phyloP scores from a whole-genome alignment of 2,797 vertebrate species.

The Anguilla marmorata region DNA sequence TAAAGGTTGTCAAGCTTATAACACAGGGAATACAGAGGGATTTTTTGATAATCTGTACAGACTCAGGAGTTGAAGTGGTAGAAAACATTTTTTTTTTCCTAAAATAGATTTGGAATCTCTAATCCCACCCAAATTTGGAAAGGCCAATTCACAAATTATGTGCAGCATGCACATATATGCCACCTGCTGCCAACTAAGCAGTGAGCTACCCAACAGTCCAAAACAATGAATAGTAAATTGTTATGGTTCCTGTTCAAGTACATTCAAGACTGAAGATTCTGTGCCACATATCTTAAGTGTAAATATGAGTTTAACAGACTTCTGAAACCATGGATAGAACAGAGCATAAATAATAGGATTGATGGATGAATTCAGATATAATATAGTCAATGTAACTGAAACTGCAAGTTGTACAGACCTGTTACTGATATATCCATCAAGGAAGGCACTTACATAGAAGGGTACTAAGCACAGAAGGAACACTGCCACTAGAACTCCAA shows the following conservation, averaged over 20 bases:
- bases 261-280: slow-evolving; percentile 8
- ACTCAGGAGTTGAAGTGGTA: background rate
- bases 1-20: background rate
- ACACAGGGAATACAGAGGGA: background rate
- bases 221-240: background rate
- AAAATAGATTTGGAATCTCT: no score
- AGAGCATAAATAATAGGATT: slow-evolving; percentile 11
- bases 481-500: slow-evolving; percentile 17
- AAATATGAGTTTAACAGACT: background rate
- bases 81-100: background rate
- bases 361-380: background rate
- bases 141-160: no score
- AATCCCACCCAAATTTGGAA: no score
- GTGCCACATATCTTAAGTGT: background rate
- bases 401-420: background rate
- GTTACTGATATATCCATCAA: background rate
- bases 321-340: slow-evolving; percentile 16
- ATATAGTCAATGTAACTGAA: background rate
- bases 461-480: slow-evolving; percentile 9
- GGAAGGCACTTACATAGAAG: background rate
- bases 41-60: background rate
- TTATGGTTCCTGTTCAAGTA: background rate
- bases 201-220: no score
- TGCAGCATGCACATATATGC: no score
- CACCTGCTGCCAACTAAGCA: no score